phyloP scores from a whole-genome alignment of 1,140 invertebrate species.

The Hetaerina americana region DNA sequence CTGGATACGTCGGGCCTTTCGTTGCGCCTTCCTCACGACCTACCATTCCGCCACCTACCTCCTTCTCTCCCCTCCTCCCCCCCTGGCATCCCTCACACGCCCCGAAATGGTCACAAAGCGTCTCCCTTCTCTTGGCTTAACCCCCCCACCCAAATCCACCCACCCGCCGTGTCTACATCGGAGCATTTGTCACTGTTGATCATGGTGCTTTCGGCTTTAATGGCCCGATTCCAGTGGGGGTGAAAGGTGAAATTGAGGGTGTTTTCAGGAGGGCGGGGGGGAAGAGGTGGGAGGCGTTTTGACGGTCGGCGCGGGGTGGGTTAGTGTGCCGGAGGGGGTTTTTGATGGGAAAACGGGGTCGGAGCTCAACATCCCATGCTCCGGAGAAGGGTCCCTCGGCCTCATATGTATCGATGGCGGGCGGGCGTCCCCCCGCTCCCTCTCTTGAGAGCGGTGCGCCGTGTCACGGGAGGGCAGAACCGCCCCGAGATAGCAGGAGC shows the following conservation, averaged over 20 bases:
- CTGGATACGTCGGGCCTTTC: too few species aligned
- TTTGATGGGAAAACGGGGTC: too few species aligned
- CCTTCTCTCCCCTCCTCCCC: too few species aligned
- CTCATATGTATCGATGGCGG: too few species aligned
- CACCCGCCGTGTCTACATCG: neutral
- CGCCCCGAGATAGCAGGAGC: too few species aligned
- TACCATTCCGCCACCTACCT: neutral
- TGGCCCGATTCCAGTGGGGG: neutral
- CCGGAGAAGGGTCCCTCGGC: too few species aligned
- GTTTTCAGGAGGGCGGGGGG: neutral
- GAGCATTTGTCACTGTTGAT: neutral
- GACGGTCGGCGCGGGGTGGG: neutral
- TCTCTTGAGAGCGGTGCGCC: too few species aligned
- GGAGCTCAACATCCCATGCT: too few species aligned
- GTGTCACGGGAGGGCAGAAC: too few species aligned
- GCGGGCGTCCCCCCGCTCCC: too few species aligned
- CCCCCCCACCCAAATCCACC: too few species aligned
- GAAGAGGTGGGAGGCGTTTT: neutral
- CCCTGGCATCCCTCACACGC: neutral
- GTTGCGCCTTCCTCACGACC: neutral
- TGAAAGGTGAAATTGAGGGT: neutral
- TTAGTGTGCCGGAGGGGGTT: too few species aligned
- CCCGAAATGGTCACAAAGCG: neutral
- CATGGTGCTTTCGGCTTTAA: neutral
- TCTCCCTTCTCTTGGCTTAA: neutral